Evolutionary conservation across 30 jellyfish, hydroid and myxozoan genomes (phyloP).

Genomic region (Sanderia malayensis): DNA sequence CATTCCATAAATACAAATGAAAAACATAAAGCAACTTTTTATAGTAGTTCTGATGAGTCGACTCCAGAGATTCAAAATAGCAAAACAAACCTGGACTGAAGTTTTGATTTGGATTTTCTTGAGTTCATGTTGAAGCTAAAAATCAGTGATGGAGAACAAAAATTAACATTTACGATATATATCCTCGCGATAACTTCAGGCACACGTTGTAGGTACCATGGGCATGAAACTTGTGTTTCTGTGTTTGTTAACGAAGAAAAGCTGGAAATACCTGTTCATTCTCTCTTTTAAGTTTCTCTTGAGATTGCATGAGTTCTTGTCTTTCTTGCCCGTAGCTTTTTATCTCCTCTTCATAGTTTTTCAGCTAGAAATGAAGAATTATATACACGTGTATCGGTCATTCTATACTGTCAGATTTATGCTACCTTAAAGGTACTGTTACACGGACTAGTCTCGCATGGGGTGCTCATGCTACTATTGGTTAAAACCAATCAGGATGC

Average conservation of each 20-base stretch:
- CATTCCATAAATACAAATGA: too few species aligned
- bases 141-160: too few species aligned
- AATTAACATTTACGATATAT: background rate
- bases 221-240: background rate
- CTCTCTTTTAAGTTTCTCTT: conserved; percentile 6
- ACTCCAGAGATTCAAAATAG: too few species aligned
- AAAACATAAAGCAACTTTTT: too few species aligned
- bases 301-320: conserved; percentile 3
- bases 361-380: conserved; percentile 10
- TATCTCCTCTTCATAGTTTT: conserved; percentile 47
- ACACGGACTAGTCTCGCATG: background rate
- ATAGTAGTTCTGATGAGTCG: too few species aligned
- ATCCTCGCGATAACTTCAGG: background rate
- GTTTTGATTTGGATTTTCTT: too few species aligned
- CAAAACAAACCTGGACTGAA: too few species aligned
- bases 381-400: background rate
- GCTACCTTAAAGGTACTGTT: background rate
- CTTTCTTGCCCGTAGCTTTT: conserved; percentile 36
- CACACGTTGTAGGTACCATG: background rate
- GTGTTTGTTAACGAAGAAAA: background rate
- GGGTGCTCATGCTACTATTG: background rate
- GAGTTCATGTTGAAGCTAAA: too few species aligned
- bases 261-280: conserved; percentile 14
- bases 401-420: background rate
- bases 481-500: background rate